Conservation (phyloP, 2,888 invertebrate species). For the Aporophyla lueneburgensis region DNA sequence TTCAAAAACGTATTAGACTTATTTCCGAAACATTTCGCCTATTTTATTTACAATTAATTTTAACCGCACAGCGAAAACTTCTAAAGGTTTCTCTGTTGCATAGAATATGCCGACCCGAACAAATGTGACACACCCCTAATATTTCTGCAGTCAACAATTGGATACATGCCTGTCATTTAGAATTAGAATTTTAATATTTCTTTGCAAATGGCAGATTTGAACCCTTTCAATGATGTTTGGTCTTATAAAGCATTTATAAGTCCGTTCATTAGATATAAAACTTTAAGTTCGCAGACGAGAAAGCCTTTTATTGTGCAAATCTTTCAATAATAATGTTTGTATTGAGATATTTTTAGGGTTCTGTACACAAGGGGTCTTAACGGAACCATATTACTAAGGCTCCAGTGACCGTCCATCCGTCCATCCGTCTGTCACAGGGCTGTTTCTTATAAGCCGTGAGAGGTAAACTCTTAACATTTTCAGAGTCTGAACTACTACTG, state of each 20-base stretch:
- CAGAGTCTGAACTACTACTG: too few species aligned
- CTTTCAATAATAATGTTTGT: not conserved
- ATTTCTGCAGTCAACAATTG: constrained; percentile 13
- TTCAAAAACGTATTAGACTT: not conserved
- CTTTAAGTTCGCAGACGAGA: not conserved
- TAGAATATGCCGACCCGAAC: not conserved
- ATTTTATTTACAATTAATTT: too few species aligned
- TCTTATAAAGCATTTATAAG: constrained; percentile 27
- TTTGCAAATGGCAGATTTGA: constrained; percentile 28
- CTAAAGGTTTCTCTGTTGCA: too few species aligned
- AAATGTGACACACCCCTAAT: too few species aligned
- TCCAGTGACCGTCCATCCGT: too few species aligned
- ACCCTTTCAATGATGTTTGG: constrained; percentile 25
- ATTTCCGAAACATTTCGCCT: too few species aligned
- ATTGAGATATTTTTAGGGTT: not conserved
- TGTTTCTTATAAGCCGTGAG: not conserved
- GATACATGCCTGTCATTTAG: not conserved
- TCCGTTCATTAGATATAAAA: constrained; percentile 7
- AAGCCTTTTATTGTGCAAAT: not conserved
- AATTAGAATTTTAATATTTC: not conserved
- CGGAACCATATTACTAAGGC: too few species aligned
- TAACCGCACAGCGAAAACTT: too few species aligned
- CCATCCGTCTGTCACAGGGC: too few species aligned
- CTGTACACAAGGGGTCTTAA: not conserved
- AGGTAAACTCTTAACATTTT: not conserved